Base-by-base conservation (phyloP, 2,797 vertebrate species). In the Catharus ustulatus region DNA sequence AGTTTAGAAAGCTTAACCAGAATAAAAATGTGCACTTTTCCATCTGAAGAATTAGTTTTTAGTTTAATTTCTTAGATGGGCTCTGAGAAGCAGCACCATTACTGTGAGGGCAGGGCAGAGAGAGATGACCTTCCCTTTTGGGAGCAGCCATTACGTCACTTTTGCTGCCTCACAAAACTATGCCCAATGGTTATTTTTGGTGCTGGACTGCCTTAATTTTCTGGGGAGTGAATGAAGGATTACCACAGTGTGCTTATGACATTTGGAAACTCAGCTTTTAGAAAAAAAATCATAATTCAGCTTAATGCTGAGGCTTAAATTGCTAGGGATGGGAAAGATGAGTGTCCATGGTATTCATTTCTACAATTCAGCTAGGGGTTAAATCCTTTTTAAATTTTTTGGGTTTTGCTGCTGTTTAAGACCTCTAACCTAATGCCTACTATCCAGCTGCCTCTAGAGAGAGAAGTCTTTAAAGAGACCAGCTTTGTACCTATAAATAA, bases 401-500 rank as follows among this genome's bases (percentile, higher is more conserved):
- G 7, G 3, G 4, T 32, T 61, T 66, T 71, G 6, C 42, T 90
- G 59, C 72, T 58, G 91, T 78, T 88, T 77, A 76, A 92, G 78
- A 89, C 59, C 86, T 93, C 80, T 90, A 95, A 93, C 84, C 86
- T 36, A 80, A 94, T 90, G 86, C 79, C 74, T 89, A 61, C 77
- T 79, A 61, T 69, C 55, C 48, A 86, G 72, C 79, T 83, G 78
- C 84, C 83, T 89, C 72, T 57, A 77, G 74, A 94, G 86, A 76
- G 22, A 76, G 42, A 68, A 84, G 45, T n/a, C 88, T 93, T 96
- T 84, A 42, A 82, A 90, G 86, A 93, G 55, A 84, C 55, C 7
- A 40, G 84, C 90, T 95, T 89, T 95, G 92, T 83, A 93, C 51
- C 83, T 91, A 92, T 92, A 92, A 95, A 95, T 95, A 92, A 93